Evolutionary conservation across 2,113 vertebrate genomes (phyloP), one percentile per base, ranked within the genome.

Genomic region (Strix aluco): DNA sequence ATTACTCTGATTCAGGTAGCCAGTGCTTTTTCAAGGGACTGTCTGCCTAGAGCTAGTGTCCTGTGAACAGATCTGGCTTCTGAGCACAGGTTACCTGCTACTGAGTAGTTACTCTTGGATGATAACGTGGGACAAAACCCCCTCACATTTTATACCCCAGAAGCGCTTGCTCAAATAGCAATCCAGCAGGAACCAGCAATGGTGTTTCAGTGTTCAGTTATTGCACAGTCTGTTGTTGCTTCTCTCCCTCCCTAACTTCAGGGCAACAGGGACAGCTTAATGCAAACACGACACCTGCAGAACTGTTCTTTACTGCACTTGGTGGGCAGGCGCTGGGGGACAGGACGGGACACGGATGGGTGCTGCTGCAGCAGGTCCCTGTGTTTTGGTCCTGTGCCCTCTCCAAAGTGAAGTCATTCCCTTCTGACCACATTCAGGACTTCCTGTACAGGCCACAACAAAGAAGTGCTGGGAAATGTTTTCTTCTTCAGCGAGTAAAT

Each of bases 351-450:
- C 6, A 16, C 19, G 40, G 36, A 17, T 0, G 3, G 30, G n/a
- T 40, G 26, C 49, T 1, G 1, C 75, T 70, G 34, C 57, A 38
- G 38, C 46, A 47, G 13, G 9, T 72, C 17, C 52, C 25, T 0
- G 0, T 1, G 1, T 40, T 63, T 32, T 36, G 7, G 44, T 67
- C 23, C 27, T 16, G 11, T 0, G 0, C 13, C 12, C n/a, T 47
- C 40, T 65, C 51, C 10, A 8, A 23, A 78, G 34, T 2, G 10
- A 29, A 21, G 10, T 25, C 18, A 3, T 47, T 74, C 20, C 16
- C 29, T 61, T 46, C 44, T 62, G 36, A 13, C 13, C 23, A 2
- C 11, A 10, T 36, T 44, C 36, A 30, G 36, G 51, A 15, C 30
- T 46, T 73, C 13, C 47, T 51, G 27, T 80, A 13, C 0, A 1